Percentiles rank a stretch among this genome's conserved stretches.
Conservation (phyloP, 2,888 invertebrate genomes). For the Cosmorhoe ocellata region DNA sequence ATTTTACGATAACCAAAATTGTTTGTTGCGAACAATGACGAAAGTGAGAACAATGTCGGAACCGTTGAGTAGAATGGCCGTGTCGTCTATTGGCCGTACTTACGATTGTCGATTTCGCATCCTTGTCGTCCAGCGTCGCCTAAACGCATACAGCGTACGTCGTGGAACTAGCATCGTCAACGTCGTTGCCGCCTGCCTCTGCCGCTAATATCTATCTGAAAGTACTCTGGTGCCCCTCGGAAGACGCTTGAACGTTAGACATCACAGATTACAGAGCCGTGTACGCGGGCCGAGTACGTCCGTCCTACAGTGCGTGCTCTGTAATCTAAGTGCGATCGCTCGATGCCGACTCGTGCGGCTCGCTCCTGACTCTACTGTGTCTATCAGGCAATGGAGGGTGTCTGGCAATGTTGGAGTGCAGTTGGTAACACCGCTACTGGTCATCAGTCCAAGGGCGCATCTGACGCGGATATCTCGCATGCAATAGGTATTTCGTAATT, state of each 20-base stretch:
- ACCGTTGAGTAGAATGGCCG: too few relatives aligned
- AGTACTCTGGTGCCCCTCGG: constrained; percentile 67
- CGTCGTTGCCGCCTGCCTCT: constrained; percentile 51
- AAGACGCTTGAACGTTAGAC: constrained; percentile 23
- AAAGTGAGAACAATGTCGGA: too few relatives aligned
- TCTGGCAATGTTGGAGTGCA: constrained; percentile 27
- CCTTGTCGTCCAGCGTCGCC: constrained; percentile 52
- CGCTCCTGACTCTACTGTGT: constrained; percentile 3
- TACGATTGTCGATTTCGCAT: constrained; percentile 56
- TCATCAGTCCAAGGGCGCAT: constrained; percentile 26
- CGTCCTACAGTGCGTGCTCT: constrained; percentile 13
- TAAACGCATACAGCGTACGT: constrained; percentile 57
- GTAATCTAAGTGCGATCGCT: not conserved
- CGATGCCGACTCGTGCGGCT: not conserved
- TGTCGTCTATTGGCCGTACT: constrained; percentile 59
- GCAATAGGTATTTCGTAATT: constrained; percentile 26
- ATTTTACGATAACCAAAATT: too few relatives aligned
- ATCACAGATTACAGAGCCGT: constrained; percentile 15
- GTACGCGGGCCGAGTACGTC: constrained; percentile 1
- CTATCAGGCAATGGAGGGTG: constrained; percentile 21
- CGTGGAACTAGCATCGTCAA: constrained; percentile 54
- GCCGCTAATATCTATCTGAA: constrained; percentile 72
- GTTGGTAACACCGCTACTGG: constrained; percentile 29
- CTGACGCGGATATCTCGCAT: constrained; percentile 25
- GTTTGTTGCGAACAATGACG: too few relatives aligned